phyloP scores from a whole-genome alignment of 2,888 invertebrate species.

The Dinocampus coccinellae region DNA sequence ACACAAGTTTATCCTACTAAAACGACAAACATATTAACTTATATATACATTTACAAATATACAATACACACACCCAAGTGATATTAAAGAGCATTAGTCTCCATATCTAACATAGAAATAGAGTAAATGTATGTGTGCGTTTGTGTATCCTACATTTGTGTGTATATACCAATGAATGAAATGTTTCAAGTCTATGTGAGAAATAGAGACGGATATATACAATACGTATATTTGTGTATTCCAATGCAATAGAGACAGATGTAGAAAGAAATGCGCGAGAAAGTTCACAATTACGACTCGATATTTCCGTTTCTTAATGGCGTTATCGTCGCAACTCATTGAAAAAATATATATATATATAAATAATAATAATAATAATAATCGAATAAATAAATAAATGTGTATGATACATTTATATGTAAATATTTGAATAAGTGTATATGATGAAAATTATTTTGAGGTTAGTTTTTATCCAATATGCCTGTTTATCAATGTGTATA shows the following conservation, averaged over 20 bases:
- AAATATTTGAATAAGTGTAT: not conserved
- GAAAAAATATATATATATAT: not conserved
- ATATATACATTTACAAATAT: not conserved
- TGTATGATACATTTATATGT: not conserved
- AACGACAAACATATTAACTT: constrained; percentile 1
- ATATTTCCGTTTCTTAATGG: not conserved
- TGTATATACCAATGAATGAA: constrained; percentile 34
- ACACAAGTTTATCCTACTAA: not conserved
- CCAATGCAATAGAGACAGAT: constrained; percentile 37
- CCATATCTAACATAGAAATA: not conserved
- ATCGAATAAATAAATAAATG: not conserved
- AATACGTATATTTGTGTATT: too few species aligned
- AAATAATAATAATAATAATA: not conserved
- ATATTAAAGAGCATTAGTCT: not conserved
- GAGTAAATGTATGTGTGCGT: not conserved
- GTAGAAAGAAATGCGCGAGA: constrained; percentile 20
- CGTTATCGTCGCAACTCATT: not conserved
- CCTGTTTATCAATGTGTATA: not conserved
- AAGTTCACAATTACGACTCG: constrained; percentile 16
- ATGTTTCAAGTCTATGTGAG: not conserved
- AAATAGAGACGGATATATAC: too few species aligned
- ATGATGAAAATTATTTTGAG: not conserved
- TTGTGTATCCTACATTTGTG: not conserved
- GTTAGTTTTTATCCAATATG: not conserved
- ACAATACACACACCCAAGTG: not conserved